These are phyloP conservation scores for Nomada ferruginata DNA, from an alignment of 2,888 invertebrate genomes.

Conservation along the genomic window DNA sequence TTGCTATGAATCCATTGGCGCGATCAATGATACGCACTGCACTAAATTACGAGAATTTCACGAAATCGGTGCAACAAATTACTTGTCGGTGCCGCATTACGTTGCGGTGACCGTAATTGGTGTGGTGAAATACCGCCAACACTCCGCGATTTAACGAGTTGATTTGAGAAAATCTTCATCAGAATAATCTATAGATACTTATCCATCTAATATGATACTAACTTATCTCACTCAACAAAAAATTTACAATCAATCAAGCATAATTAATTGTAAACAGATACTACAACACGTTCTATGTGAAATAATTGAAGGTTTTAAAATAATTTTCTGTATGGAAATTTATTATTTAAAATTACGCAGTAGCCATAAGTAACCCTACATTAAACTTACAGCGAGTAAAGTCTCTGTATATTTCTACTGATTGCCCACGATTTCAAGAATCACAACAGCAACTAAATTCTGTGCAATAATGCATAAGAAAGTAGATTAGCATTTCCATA, in stretches of 20 bases:
- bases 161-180: conserved; percentile 48
- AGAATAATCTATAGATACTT: conserved; percentile 5
- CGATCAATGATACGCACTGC: conserved; percentile 41
- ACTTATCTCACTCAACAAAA: background rate
- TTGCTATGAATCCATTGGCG: conserved; percentile 24
- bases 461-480: conserved; percentile 4
- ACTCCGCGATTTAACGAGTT: conserved; percentile 58
- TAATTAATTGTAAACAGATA: background rate
- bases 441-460: background rate
- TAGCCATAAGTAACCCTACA: too few species aligned
- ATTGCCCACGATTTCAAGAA: too few species aligned
- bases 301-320: too few species aligned
- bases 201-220: background rate
- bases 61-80: conserved; percentile 66
- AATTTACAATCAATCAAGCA: background rate
- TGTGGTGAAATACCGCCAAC: conserved; percentile 63
- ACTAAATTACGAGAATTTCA: conserved; percentile 66
- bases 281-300: too few species aligned
- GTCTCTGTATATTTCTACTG: too few species aligned
- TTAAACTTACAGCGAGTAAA: too few species aligned
- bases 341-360: too few species aligned
- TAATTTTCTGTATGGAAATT: too few species aligned
- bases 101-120: conserved; percentile 63
- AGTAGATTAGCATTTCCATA: conserved; percentile 17
- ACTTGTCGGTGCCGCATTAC: conserved; percentile 58